Evolutionary conservation across 2,113 vertebrate species (phyloP).

Genomic region (Apteryx mantelli): DNA sequence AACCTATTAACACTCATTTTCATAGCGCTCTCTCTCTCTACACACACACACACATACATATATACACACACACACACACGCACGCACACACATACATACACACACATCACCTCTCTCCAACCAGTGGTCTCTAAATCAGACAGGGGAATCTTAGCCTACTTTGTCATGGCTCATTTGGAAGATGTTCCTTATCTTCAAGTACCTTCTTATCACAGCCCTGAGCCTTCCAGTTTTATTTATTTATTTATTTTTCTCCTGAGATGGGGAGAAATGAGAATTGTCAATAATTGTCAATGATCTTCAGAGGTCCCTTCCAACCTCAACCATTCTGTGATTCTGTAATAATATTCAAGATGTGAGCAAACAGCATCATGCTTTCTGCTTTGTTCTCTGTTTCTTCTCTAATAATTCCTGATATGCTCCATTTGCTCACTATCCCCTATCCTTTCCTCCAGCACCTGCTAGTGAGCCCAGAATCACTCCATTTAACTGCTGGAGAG

Average conservation of each 20-base stretch:
- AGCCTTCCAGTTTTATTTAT: background rate
- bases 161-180: background rate
- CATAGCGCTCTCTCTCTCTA: background rate
- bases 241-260: background rate
- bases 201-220: background rate
- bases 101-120: background rate
- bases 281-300: background rate
- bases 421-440: slow-evolving; percentile 7
- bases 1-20: background rate
- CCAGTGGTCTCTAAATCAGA: background rate
- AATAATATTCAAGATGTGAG: background rate
- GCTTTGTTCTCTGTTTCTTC: background rate
- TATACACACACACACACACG: no score
- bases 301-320: no score
- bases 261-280: background rate
- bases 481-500: background rate
- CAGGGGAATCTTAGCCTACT: background rate
- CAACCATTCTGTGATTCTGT: no score
- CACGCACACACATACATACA: no score
- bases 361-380: background rate
- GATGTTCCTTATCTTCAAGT: background rate
- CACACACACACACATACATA: no score
- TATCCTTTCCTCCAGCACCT: background rate
- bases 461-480: background rate
- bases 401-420: slow-evolving; percentile 17